These are phyloP conservation scores for Chelonoidis abingdonii DNA, from an alignment of 2,113 vertebrate genomes.

Conservation along the genomic window DNA sequence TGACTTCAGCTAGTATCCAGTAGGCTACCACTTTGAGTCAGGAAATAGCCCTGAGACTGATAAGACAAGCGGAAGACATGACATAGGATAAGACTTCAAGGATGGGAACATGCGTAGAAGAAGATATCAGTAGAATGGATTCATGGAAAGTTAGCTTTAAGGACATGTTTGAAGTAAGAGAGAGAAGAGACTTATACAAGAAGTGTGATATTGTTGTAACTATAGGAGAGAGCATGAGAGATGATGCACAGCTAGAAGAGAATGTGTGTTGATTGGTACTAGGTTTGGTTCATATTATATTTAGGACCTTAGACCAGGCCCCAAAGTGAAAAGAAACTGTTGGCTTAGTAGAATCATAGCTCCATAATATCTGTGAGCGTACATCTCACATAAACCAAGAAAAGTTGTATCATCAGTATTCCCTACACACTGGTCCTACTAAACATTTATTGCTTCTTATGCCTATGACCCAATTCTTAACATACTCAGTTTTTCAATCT, in stretches of 20 bases:
- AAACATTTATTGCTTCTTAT: conserved; percentile 49
- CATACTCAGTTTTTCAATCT: conserved; percentile 56
- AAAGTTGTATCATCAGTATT: neutral
- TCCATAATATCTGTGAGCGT: accelerated
- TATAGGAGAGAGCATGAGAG: neutral
- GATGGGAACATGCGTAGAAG: neutral
- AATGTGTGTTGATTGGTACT: accelerated
- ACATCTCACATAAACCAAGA: neutral
- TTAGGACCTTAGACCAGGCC: neutral
- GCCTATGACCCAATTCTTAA: conserved; percentile 39
- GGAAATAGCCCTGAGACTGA: neutral
- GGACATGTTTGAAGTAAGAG: accelerated
- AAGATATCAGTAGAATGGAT: neutral
- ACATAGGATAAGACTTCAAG: conserved; percentile 6
- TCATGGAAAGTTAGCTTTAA: conserved; percentile 43
- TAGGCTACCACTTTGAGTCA: neutral
- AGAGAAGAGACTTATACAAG: accelerated
- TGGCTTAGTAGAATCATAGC: neutral
- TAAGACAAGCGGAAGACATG: conserved; percentile 28
- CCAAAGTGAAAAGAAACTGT: neutral
- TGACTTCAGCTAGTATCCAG: neutral
- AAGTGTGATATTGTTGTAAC: neutral
- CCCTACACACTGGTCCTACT: neutral
- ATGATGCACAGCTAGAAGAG: neutral
- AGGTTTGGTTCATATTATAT: neutral